phyloP scores from a whole-genome alignment of 2,113 vertebrate genomes.

The Capreolus pygargus region DNA sequence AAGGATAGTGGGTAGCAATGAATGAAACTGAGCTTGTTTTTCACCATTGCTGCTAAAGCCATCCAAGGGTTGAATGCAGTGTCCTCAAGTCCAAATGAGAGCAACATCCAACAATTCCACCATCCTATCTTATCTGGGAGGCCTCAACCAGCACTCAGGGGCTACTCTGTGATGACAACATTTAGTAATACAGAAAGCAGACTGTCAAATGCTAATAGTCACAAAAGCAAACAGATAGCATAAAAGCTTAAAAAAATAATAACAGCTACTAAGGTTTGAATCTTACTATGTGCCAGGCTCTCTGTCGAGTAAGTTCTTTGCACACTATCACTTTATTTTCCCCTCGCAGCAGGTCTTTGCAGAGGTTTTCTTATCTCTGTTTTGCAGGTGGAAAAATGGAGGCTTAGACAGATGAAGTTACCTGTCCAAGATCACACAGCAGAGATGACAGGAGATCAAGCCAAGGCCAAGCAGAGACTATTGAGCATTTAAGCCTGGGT shows the following conservation, averaged over 20 bases:
- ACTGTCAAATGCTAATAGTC: not conserved
- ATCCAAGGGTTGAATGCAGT: not conserved
- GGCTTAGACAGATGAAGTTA: not conserved
- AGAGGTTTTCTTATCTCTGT: not conserved
- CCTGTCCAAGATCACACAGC: not conserved
- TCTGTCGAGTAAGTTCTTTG: not conserved
- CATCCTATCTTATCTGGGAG: not conserved
- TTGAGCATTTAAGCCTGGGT: not conserved
- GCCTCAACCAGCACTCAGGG: not conserved
- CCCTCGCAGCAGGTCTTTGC: not conserved
- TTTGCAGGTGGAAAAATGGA: not conserved
- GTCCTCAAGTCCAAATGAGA: not conserved
- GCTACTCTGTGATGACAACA: not conserved
- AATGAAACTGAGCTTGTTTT: not conserved
- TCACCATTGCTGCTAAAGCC: not conserved
- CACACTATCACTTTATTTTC: not conserved
- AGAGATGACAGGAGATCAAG: not conserved
- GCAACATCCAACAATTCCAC: not conserved
- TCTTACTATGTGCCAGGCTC: not conserved
- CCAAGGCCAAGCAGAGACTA: not conserved
- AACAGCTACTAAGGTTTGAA: not conserved
- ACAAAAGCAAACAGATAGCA: not conserved
- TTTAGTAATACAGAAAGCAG: not conserved
- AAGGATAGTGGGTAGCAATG: not conserved
- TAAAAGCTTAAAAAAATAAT: not conserved